Base-by-base conservation (phyloP, 2,797 vertebrate genomes). In the Lophura swinhoii region DNA sequence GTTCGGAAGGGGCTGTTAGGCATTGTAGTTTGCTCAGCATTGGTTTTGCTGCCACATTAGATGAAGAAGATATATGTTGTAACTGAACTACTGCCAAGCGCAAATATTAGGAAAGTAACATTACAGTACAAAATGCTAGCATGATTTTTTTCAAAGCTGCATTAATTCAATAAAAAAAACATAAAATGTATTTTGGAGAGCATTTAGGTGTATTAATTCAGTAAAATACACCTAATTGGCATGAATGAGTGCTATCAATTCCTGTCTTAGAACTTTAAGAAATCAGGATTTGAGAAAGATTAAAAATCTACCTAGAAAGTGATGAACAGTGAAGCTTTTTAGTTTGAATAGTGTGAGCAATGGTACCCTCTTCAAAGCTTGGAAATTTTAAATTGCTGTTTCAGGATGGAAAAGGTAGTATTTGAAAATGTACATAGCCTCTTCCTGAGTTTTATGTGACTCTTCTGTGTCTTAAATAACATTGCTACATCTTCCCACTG, bases 391-490 rank as follows among this genome's bases (percentile, higher is more conserved):
- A 70, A 39, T 73, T 41, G 4, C 31, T 72, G 13, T 75, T 86
- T 60, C 20, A 82, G 18, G 11, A n/a, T 75, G 23, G 73, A 71
- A 83, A 37, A 63, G 11, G 35, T 53, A 28, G 28, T 17, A 46
- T 71, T 84, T 83, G 46, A n/a, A 88, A 90, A 29, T 60, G 14
- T 33, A n/a, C 12, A 6, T 63, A 46, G n/a, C 23, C 75, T 58
- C 58, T 58, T 90, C 55, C 59, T 76, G 74, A 88, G 46, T 84
- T 96, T 91, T 79, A 23, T 51, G 58, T 4, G 13, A 88, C 73
- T 71, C 88, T 76, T 83, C 48, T 35, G 56, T 90, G 37, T 87
- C 77, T 86, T 87, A 82, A 94, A 78, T 79, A 85, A 69, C 59
- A 59, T 60, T 56, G n/a, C 55, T 78, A 0, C 70, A 33, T 72